Conservation (phyloP, 2,888 invertebrate genomes). For the Morpho helenor region DNA sequence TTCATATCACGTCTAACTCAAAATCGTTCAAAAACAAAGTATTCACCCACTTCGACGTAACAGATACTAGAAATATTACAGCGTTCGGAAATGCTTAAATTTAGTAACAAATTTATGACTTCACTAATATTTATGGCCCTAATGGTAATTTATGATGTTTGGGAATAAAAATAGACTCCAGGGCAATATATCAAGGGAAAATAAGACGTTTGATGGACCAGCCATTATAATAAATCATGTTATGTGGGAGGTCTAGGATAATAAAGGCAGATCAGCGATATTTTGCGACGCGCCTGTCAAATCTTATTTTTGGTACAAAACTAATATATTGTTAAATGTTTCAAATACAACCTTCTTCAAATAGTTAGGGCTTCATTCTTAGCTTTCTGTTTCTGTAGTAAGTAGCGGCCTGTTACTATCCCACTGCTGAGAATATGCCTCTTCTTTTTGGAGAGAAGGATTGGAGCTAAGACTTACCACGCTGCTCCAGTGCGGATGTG, state of each 20-base stretch:
- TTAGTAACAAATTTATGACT: constrained; percentile 9
- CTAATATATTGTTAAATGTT: no score
- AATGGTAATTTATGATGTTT: constrained; percentile 7
- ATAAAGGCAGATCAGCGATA: no score
- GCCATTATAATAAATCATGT: constrained; percentile 7
- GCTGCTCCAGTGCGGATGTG: no score
- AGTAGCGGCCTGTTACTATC: no score
- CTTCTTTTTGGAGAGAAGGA: no score
- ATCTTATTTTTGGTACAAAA: no score
- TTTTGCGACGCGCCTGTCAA: no score
- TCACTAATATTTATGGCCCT: constrained; percentile 10
- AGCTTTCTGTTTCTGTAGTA: no score
- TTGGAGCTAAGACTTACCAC: no score
- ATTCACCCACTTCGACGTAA: neutral
- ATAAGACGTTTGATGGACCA: constrained; percentile 6
- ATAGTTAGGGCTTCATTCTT: no score
- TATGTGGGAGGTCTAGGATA: constrained; percentile 4
- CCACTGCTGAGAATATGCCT: no score
- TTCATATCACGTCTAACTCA: neutral
- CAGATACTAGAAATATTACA: constrained; percentile 9
- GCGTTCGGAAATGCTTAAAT: constrained; percentile 1
- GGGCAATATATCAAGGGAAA: constrained; percentile 7
- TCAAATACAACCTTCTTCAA: no score
- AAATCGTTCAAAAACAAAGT: neutral
- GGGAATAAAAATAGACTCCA: constrained; percentile 10